phyloP scores from a whole-genome alignment of 2,888 invertebrate genomes.

The Perdita meconis region DNA sequence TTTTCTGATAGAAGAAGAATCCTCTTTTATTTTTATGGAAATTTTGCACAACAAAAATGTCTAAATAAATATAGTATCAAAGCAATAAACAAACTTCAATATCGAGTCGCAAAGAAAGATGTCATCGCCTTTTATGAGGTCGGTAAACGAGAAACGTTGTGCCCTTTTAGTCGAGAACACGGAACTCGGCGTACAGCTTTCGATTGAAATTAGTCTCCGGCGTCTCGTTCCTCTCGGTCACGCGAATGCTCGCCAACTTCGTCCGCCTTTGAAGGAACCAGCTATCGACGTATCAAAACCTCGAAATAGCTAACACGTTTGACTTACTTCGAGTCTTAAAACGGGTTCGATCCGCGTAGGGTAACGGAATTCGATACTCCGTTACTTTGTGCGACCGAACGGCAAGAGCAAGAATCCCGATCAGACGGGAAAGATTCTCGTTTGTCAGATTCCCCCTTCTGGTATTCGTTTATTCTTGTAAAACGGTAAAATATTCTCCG shows the following conservation, averaged over 20 bases:
- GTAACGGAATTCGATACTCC: slow-evolving; percentile 67
- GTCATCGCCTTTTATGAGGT: background rate
- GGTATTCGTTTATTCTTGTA: slow-evolving; percentile 55
- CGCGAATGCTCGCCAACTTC: slow-evolving; percentile 4
- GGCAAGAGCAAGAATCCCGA: slow-evolving; percentile 48
- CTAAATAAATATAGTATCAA: background rate
- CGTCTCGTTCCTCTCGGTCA: slow-evolving; percentile 62
- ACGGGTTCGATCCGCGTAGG: slow-evolving; percentile 47
- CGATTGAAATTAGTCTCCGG: slow-evolving; percentile 75
- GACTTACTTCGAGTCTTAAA: slow-evolving; percentile 52
- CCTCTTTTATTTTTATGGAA: no score
- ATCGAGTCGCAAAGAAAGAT: background rate
- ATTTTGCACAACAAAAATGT: background rate
- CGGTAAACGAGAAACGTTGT: background rate
- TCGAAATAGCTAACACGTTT: slow-evolving; percentile 37
- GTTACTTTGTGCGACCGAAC: slow-evolving; percentile 56
- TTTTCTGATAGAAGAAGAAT: no score
- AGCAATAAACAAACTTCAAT: background rate
- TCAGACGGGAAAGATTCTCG: slow-evolving; percentile 53
- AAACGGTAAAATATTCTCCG: slow-evolving; percentile 40
- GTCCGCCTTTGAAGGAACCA: background rate
- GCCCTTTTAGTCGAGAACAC: background rate
- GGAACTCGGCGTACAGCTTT: slow-evolving; percentile 18
- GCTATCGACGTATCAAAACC: slow-evolving; percentile 30
- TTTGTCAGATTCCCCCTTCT: slow-evolving; percentile 54